Conservation (phyloP, 2,113 vertebrate genomes). For the Pholis gunnellus region DNA sequence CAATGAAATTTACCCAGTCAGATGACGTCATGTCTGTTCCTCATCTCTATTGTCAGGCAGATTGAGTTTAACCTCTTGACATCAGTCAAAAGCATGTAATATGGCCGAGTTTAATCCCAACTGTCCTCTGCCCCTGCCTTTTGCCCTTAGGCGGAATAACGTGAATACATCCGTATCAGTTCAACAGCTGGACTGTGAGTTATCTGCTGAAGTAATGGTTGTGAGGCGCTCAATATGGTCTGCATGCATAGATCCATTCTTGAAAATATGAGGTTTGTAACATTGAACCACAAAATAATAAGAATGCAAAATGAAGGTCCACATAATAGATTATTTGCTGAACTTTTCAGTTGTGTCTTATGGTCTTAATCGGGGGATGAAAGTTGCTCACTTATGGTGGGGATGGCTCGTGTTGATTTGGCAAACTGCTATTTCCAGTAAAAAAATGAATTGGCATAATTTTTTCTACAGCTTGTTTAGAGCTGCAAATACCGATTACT, state of each 20-base stretch:
- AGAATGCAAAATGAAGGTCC: background rate
- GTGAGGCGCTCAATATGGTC: background rate
- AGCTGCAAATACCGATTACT: background rate
- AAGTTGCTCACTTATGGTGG: background rate
- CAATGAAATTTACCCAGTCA: conserved; percentile 29
- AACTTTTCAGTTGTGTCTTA: background rate
- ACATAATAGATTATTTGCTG: background rate
- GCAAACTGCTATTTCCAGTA: background rate
- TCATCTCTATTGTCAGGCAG: conserved; percentile 11
- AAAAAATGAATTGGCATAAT: too few relatives aligned
- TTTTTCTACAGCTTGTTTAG: background rate
- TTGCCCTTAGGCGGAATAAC: conserved; percentile 36
- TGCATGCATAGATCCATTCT: background rate
- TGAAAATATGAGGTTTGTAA: background rate
- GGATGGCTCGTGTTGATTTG: background rate
- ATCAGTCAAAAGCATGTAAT: conserved; percentile 24
- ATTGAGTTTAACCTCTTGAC: conserved; percentile 43
- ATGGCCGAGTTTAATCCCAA: conserved; percentile 42
- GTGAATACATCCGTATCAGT: conserved; percentile 29
- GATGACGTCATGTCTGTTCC: conserved; percentile 20
- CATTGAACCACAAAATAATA: background rate
- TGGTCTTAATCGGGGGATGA: background rate
- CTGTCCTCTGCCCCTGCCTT: conserved; percentile 46
- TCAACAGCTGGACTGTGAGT: conserved; percentile 32
- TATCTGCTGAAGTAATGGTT: conserved; percentile 2